Evolutionary conservation across 2,113 vertebrate genomes (phyloP).

Genomic region (Hyaena hyaena): DNA sequence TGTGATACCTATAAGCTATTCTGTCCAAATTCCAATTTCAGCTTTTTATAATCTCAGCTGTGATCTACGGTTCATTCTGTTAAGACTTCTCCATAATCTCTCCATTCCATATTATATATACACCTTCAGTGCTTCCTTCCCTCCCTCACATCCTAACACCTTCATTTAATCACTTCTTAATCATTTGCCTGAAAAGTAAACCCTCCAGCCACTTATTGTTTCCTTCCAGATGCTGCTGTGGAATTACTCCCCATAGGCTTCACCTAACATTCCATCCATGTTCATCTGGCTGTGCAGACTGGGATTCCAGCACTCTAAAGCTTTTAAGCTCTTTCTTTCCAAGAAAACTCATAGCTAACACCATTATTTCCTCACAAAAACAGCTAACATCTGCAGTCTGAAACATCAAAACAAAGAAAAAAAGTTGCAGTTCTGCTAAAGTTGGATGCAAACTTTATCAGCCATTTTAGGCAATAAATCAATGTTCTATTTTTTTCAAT

Average conservation of each 20-base stretch:
- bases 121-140: slow-evolving; percentile 78
- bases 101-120: slow-evolving; percentile 72
- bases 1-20: slow-evolving; percentile 66
- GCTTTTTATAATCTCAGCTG: slow-evolving; percentile 78
- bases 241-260: slow-evolving; percentile 83
- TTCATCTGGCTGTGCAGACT: slow-evolving; percentile 81
- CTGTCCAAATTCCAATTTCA: slow-evolving; percentile 75
- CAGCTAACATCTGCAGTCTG: slow-evolving; percentile 85
- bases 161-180: slow-evolving; percentile 86
- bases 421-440: slow-evolving; percentile 60
- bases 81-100: slow-evolving; percentile 80
- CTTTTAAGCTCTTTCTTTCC: slow-evolving; percentile 83
- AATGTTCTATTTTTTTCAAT: slow-evolving; percentile 53
- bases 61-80: slow-evolving; percentile 75
- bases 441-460: slow-evolving; percentile 74
- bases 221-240: slow-evolving; percentile 87
- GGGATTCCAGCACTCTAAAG: slow-evolving; percentile 79
- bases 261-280: slow-evolving; percentile 83
- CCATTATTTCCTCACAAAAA: slow-evolving; percentile 85
- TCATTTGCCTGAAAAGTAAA: slow-evolving; percentile 84
- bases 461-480: slow-evolving; percentile 78
- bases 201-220: slow-evolving; percentile 82
- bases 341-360: slow-evolving; percentile 86
- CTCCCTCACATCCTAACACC: slow-evolving; percentile 84
- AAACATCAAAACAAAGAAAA: slow-evolving; percentile 78